These are phyloP conservation scores for Hypselothyrea guttata DNA, from an alignment of 2,888 invertebrate genomes.

Conservation along the genomic window DNA sequence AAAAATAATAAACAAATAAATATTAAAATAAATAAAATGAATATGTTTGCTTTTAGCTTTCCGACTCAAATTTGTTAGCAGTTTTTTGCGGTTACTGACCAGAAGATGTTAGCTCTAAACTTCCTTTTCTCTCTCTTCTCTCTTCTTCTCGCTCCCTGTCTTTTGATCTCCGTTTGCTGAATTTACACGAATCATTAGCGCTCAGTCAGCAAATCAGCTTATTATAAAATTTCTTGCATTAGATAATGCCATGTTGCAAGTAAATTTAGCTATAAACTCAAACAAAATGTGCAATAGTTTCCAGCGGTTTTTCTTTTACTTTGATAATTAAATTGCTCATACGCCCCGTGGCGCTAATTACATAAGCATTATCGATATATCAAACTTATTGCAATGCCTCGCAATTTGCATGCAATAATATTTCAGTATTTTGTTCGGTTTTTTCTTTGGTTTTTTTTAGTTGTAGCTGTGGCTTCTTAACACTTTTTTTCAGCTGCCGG, in stretches of 20 bases:
- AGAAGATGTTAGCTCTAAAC: constrained; percentile 10
- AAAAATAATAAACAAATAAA: too few species aligned
- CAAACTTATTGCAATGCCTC: constrained; percentile 15
- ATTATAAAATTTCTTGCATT: too few species aligned
- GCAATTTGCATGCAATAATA: constrained; percentile 62
- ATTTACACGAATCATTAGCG: constrained; percentile 52
- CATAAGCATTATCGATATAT: constrained; percentile 55
- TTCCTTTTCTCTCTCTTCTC: too few species aligned
- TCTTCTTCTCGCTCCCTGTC: constrained; percentile 5
- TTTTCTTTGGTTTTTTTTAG: constrained; percentile 14
- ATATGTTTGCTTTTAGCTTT: background rate
- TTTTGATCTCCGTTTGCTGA: too few species aligned
- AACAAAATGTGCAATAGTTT: too few species aligned
- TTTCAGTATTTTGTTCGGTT: constrained; percentile 2
- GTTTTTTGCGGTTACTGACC: constrained; percentile 47
- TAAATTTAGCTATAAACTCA: constrained; percentile 5
- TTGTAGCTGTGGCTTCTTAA: constrained; percentile 48
- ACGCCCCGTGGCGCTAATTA: constrained; percentile 56
- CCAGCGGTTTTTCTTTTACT: constrained; percentile 6
- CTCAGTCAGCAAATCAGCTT: background rate
- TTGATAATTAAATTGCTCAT: constrained; percentile 38
- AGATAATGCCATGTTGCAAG: constrained; percentile 24
- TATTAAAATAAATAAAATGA: too few species aligned
- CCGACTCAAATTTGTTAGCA: constrained; percentile 14
- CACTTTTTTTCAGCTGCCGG: constrained; percentile 43